Evolutionary conservation across 2,113 vertebrate genomes (phyloP), one percentile per base, ranked within the genome.

Genomic region (Promerops cafer): DNA sequence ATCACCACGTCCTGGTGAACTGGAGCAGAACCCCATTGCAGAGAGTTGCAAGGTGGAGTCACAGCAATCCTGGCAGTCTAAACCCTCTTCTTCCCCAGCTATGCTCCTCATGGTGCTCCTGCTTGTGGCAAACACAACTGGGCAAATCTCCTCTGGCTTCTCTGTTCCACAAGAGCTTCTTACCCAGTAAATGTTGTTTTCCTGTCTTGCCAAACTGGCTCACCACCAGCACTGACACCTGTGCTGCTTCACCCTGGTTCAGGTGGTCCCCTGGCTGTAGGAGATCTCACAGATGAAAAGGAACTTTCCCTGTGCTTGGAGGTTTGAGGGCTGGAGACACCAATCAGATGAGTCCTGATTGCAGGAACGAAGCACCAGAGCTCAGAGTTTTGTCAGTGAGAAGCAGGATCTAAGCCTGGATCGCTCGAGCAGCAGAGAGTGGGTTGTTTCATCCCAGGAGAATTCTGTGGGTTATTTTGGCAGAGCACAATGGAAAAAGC

Each of bases 401-500:
- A 30, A 57, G 88, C 44, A 81, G 81, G 45, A 89, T 72, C 75
- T 59, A 16, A 92, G 83, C 87, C 68, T 49, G 90, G 87, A 33
- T 49, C 88, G 69, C 76, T 80, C 0, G 35, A 96, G 83, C 63
- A 80, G 65, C 5, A 4, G 56, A 69, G 91, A 77, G 42, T 69
- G 75, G 90, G 53, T 79, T 96, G 74, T 93, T 95, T 92, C 68
- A 65, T 86, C 94, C 82, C 83, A 2, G 53, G 90, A 95, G 95
- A 50, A 60, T 81, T 87, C 21, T 42, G 61, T 86, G 83, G 92
- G 89, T 88, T 96, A 44, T 91, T 96, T 86, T 97, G 95, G 96
- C 94, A 3, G 83, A 93, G 63, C n/a, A 76, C 84, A 86, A 74
- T 94, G 96, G 97, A 96, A 96, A 96, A 97, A 93, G 37, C 82